A percentile compares a stretch with the other conserved stretches of the same genome.
These are phyloP conservation scores for Sciurus carolinensis DNA, from an alignment of 2,797 vertebrate species.

Conservation along the genomic window DNA sequence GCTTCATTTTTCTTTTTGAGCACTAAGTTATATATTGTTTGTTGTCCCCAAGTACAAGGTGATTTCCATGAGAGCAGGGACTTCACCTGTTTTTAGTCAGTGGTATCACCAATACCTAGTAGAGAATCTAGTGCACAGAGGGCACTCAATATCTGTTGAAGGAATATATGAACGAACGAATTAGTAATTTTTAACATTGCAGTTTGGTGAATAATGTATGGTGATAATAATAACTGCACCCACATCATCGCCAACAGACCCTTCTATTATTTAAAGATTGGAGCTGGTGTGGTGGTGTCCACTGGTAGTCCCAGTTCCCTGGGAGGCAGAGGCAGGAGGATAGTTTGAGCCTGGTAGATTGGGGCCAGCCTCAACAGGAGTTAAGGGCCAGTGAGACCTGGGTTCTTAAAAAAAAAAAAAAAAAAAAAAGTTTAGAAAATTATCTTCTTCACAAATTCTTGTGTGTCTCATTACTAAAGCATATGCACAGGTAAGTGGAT, in stretches of 20 bases:
- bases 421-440: conserved; percentile 26
- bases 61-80: conserved; percentile 6
- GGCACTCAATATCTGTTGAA: background rate
- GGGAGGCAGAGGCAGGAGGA: background rate
- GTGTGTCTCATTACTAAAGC: too few relatives aligned
- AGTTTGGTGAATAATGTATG: background rate
- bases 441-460: conserved; percentile 53
- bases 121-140: conserved; percentile 5
- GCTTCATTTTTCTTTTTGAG: background rate
- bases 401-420: background rate
- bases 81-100: background rate
- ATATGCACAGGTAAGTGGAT: background rate
- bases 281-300: background rate
- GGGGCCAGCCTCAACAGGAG: background rate
- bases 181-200: background rate
- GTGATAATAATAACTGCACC: background rate
- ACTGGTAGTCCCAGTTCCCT: background rate
- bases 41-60: conserved; percentile 1
- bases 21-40: background rate
- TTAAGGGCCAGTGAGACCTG: background rate
- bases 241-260: background rate
- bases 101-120: background rate
- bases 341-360: background rate
- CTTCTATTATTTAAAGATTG: conserved; percentile 44
- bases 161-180: background rate